Conservation (phyloP, 2,888 invertebrate genomes). For the Sceliomorpha sp. region DNA sequence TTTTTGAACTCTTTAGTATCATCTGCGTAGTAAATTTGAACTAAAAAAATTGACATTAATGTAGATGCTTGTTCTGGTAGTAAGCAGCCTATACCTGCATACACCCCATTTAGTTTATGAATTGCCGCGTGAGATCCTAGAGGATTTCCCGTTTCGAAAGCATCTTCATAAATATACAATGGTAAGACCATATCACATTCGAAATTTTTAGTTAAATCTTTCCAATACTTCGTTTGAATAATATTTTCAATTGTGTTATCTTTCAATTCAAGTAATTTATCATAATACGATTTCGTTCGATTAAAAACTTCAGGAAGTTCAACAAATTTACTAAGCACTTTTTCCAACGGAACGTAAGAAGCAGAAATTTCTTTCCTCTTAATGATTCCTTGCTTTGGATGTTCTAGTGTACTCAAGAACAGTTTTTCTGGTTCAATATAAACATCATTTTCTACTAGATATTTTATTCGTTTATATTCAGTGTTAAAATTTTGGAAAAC, state of each 20-base stretch:
- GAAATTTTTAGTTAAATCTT: conserved; percentile 5
- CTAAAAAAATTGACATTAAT: conserved; percentile 27
- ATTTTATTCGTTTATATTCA: not conserved
- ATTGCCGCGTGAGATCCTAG: conserved; percentile 22
- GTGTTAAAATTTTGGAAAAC: conserved; percentile 4
- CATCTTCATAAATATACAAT: conserved; percentile 16
- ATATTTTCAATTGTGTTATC: conserved; percentile 14
- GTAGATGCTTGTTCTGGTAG: conserved; percentile 27
- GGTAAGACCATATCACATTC: conserved; percentile 6
- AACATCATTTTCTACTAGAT: not conserved
- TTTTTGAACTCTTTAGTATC: conserved; percentile 16
- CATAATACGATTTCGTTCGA: conserved; percentile 10
- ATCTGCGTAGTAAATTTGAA: conserved; percentile 20
- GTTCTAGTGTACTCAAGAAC: conserved; percentile 14
- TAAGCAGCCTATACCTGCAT: conserved; percentile 22
- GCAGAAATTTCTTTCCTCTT: conserved; percentile 13
- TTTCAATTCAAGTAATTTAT: not conserved
- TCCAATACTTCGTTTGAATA: too few species aligned
- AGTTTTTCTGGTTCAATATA: conserved; percentile 8
- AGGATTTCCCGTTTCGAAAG: conserved; percentile 20
- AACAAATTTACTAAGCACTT: conserved; percentile 7
- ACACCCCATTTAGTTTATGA: conserved; percentile 23
- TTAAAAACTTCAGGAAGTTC: conserved; percentile 12
- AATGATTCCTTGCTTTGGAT: not conserved
- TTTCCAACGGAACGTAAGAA: conserved; percentile 12